Evolutionary conservation across 2,113 vertebrate genomes (phyloP), one percentile per base, ranked within the genome.

Genomic region (Epinephelus lanceolatus): DNA sequence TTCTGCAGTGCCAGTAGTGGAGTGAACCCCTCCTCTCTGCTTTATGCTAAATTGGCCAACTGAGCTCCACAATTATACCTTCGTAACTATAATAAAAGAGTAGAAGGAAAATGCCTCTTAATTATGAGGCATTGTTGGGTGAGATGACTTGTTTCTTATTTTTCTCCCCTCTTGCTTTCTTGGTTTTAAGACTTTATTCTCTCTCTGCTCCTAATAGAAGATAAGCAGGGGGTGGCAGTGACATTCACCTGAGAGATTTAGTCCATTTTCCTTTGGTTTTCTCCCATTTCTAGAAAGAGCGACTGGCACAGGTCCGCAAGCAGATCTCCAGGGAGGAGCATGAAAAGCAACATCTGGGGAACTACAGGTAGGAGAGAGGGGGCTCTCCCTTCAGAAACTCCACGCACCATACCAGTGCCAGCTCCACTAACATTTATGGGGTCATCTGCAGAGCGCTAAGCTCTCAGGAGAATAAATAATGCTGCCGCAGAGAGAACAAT

Each of bases 261-360:
- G 1, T n/a, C 30, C 23, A 68, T 87, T 78, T 80, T 76, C 21
- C 17, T 62, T 18, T 62, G 25, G 2, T 25, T 42, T 19, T 72
- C 23, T 62, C 60, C 15, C 84, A 18, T 95, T 95, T 95, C 45
- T 94, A 99, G 98, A 99, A 97, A 95, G 98, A 99, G 89, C 96
- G 96, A 80, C 97, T 99, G 77, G 96, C 96, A 71, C 97, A 99
- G 95, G 97, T 99, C 82, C 97, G 98, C 91, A 99, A 97, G 93
- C 98, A 99, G 93, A 95, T 99, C 91, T 97, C 96, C 56, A 96
- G 96, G 94, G 98, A 99, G 89, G 96, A 98, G 86, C 96, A 99
- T 81, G 98, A 99, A 95, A 99, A 97, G 60, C 96, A 96, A 88
- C 97, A 99, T 87, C 96, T 99, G 96, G 98, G 98, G 73, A 99